Evolutionary conservation across 2,797 vertebrate genomes (phyloP), one percentile per base, ranked within the genome.

Genomic region (Sebastes nivosus): DNA sequence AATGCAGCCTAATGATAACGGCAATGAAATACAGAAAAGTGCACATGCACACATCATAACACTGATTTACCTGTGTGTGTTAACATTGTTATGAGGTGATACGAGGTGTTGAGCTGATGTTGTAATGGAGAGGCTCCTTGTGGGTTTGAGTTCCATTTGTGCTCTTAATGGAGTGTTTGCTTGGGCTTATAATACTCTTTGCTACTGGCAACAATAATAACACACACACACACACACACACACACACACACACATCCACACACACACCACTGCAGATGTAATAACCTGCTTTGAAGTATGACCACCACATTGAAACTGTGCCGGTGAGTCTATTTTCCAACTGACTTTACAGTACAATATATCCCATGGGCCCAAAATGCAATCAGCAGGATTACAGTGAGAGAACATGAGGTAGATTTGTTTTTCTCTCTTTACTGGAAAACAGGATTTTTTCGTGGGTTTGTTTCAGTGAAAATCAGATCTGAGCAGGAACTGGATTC

Each of bases 221-320:
- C 72, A 77, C 84, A 6, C 79, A 67, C 55, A 72, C 67, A 24
- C 24, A 24, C 24, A 24, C 24, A 25, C 24, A 80, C 24, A 24
- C 24, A 24, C 24, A 25, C 24, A 80, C 67, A 80, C 42, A 68
- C 25, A 71, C 54, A 82, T 1, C 36, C 25, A 34, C 67, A 60
- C 8, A 64, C 65, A 42, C 12, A 10, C 8, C 18, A 11, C 25
- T 65, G 54, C n/a, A 79, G 69, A 52, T 29, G 54, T 71, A 85
- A 92, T 86, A 90, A 83, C 72, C 80, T 64, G 30, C 81, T 68
- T 27, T 88, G 88, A 83, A 77, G 86, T 76, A 80, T 60, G 59
- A 80, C 82, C 67, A 80, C 82, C 71, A 38, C 30, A 34, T 4
- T 68, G 73, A 75, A 70, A 68, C 61, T 10, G 34, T 38, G 76